phyloP scores from a whole-genome alignment of 2,113 vertebrate species.

The Castor canadensis region DNA sequence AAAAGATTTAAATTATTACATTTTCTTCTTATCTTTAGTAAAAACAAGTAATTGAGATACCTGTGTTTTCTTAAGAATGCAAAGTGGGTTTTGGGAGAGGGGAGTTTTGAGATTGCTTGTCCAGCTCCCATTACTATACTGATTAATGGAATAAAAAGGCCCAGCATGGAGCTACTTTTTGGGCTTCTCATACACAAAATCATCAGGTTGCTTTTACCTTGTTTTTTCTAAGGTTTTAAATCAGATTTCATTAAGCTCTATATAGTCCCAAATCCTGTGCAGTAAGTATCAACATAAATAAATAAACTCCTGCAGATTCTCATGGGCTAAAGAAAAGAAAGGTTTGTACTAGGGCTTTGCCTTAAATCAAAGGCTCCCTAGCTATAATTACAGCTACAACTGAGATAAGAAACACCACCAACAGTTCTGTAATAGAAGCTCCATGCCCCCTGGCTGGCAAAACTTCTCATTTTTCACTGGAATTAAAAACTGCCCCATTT shows the following conservation, averaged over 20 bases:
- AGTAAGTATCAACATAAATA: slow-evolving; percentile 46
- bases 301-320: slow-evolving; percentile 45
- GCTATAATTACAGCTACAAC: neutral
- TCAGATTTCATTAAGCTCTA: slow-evolving; percentile 15
- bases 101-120: neutral
- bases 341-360: neutral
- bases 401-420: neutral
- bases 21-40: neutral
- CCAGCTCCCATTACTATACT: neutral
- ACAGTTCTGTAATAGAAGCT: neutral
- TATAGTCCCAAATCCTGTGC: neutral
- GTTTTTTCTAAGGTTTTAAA: slow-evolving; percentile 41
- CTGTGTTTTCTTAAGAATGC: neutral
- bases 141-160: neutral
- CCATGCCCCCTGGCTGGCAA: neutral
- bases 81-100: neutral
- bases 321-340: neutral
- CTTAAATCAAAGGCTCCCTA: slow-evolving; percentile 41
- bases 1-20: neutral
- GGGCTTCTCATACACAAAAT: neutral
- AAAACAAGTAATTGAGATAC: slow-evolving; percentile 40
- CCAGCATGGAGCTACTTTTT: neutral
- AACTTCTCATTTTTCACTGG: neutral
- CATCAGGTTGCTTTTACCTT: neutral
- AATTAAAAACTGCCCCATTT: neutral